Evolutionary conservation across 2,888 invertebrate genomes (phyloP).

Genomic region (Ophion ventricosus): DNA sequence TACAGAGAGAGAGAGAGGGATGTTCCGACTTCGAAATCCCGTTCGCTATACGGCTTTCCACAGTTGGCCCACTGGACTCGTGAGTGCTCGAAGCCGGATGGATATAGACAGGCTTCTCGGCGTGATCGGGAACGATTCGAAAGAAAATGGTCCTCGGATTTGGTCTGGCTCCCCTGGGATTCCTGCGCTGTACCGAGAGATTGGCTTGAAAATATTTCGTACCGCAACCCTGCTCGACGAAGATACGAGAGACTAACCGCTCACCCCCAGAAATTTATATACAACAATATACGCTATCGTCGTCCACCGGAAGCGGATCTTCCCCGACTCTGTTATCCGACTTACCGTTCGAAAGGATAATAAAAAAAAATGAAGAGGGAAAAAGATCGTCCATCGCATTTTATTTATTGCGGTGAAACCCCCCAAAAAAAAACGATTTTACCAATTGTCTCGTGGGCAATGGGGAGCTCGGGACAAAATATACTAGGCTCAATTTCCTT

Average conservation of each 20-base stretch:
- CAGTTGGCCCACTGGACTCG: slow-evolving; percentile 15
- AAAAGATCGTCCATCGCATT: neutral
- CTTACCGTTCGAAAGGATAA: slow-evolving; percentile 17
- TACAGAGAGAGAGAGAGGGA: neutral
- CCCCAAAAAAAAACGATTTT: too few relatives aligned
- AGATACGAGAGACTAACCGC: slow-evolving; percentile 54
- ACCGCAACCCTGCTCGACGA: slow-evolving; percentile 30
- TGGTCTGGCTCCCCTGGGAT: slow-evolving; percentile 45
- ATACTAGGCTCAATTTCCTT: too few relatives aligned
- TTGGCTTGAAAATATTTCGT: slow-evolving; percentile 43
- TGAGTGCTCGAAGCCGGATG: neutral
- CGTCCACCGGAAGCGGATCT: slow-evolving; percentile 28
- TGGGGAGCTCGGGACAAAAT: too few relatives aligned
- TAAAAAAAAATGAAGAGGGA: neutral
- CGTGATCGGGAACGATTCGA: slow-evolving; percentile 26
- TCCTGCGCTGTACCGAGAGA: slow-evolving; percentile 23
- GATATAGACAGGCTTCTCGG: slow-evolving; percentile 5
- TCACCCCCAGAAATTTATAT: slow-evolving; percentile 26
- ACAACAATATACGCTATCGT: slow-evolving; percentile 19
- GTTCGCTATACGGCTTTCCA: slow-evolving; percentile 16
- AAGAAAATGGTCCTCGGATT: slow-evolving; percentile 50
- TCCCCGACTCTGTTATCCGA: slow-evolving; percentile 40
- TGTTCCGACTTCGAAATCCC: slow-evolving; percentile 21
- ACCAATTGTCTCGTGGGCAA: too few relatives aligned
- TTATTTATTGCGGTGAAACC: slow-evolving; percentile 12